These are phyloP conservation scores for Wasmannia auropunctata DNA, from an alignment of 1,140 invertebrate species.

Conservation along the genomic window DNA sequence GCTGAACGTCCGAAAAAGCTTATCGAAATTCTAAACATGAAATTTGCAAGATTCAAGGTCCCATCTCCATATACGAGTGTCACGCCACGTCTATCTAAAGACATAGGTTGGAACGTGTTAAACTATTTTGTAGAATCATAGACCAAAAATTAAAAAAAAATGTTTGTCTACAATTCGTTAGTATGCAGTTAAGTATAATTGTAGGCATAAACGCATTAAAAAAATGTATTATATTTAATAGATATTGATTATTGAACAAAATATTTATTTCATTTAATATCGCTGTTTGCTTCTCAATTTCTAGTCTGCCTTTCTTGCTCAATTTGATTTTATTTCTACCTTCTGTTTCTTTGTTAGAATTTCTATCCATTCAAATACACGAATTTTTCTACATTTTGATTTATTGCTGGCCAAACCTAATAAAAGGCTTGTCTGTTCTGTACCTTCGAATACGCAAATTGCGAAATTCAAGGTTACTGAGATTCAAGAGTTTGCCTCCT, in stretches of 20 bases:
- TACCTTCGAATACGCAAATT: slow-evolving; percentile 80
- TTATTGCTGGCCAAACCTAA: slow-evolving; percentile 77
- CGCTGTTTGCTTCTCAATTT: slow-evolving; percentile 2
- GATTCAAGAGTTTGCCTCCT: slow-evolving; percentile 68
- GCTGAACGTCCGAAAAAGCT: slow-evolving; percentile 51
- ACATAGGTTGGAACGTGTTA: background rate
- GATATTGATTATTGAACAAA: too few relatives aligned
- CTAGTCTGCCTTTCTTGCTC: background rate
- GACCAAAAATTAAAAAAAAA: background rate
- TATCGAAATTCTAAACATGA: slow-evolving; percentile 1
- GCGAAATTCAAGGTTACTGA: slow-evolving; percentile 79
- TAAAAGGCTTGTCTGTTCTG: slow-evolving; percentile 78
- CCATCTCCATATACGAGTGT: background rate
- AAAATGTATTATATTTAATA: background rate
- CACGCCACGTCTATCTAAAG: background rate
- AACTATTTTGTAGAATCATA: background rate
- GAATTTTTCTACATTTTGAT: slow-evolving; percentile 76
- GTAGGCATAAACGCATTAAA: background rate
- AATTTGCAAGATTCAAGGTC: slow-evolving; percentile 42
- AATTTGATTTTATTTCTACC: slow-evolving; percentile 25
- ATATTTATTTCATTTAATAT: slow-evolving; percentile 26
- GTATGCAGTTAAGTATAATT: background rate
- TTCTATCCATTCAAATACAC: slow-evolving; percentile 8
- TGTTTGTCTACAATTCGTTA: background rate
- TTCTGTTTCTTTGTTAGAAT: slow-evolving; percentile 6